These are phyloP conservation scores for Corythornis madagascariensis DNA, from an alignment of 2,113 vertebrate species.

Conservation along the genomic window DNA sequence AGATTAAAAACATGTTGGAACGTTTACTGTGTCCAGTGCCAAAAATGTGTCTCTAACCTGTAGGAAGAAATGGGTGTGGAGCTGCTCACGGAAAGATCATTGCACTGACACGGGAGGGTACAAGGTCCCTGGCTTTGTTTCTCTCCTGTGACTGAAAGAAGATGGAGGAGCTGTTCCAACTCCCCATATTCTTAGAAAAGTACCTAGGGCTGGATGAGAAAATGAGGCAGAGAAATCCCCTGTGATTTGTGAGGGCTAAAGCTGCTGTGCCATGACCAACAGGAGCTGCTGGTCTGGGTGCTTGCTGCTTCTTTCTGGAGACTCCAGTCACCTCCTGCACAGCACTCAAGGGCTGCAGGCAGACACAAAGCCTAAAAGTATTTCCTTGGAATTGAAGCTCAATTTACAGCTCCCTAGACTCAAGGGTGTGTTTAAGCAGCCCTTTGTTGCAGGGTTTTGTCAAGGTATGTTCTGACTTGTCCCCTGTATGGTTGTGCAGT, in stretches of 20 bases:
- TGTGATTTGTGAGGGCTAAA: not conserved
- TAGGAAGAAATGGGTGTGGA: slow-evolving; percentile 76
- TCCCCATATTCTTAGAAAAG: not conserved
- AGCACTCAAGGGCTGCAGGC: not conserved
- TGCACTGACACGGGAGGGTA: slow-evolving; percentile 4
- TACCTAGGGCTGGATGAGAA: not conserved
- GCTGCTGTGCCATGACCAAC: not conserved
- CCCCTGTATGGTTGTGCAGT: slow-evolving; percentile 27
- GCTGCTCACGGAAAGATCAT: slow-evolving; percentile 63
- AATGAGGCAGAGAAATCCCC: not conserved
- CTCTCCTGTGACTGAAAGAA: not conserved
- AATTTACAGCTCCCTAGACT: slow-evolving; percentile 38
- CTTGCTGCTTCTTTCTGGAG: slow-evolving; percentile 2
- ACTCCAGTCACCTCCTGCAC: slow-evolving; percentile 3
- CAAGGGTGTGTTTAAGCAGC: slow-evolving; percentile 24
- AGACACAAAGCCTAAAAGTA: slow-evolving; percentile 11
- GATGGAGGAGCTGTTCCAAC: not conserved
- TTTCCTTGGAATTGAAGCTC: not conserved
- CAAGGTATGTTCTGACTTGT: slow-evolving; percentile 64
- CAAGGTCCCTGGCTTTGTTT: not conserved
- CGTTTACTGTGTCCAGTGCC: slow-evolving; percentile 81
- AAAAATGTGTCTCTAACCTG: slow-evolving; percentile 85
- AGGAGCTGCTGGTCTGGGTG: not conserved
- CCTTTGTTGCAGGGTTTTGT: slow-evolving; percentile 37
- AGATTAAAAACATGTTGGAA: slow-evolving; percentile 87